phyloP scores from a whole-genome alignment of 2,888 invertebrate genomes.

The Lumbricus terrestris region DNA sequence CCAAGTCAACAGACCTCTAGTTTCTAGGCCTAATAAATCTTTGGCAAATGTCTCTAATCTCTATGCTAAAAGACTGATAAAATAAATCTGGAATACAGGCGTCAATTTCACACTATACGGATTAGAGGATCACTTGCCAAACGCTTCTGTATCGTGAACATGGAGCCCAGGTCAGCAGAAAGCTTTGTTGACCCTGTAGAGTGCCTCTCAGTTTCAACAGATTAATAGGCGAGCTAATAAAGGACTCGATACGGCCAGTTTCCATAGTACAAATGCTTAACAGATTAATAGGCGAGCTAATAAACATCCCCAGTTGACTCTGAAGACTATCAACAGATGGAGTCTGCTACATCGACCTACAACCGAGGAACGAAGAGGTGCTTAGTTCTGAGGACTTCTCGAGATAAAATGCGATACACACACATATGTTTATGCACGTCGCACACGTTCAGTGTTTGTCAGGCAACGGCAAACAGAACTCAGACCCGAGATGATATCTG shows the following conservation, averaged over 20 bases:
- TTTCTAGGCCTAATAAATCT: background rate
- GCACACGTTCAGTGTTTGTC: background rate
- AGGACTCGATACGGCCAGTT: too few species aligned
- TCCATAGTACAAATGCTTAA: too few species aligned
- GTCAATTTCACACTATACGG: background rate
- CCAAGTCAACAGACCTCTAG: background rate
- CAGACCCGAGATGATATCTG: background rate
- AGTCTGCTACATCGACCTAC: background rate
- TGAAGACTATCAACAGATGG: too few species aligned
- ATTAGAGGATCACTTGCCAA: background rate
- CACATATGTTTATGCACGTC: background rate
- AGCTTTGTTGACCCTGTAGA: background rate
- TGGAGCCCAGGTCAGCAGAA: background rate
- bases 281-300: too few species aligned
- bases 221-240: background rate
- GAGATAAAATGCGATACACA: background rate
- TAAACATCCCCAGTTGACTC: too few species aligned
- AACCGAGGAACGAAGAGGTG: background rate
- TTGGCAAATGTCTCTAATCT: background rate
- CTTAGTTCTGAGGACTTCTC: background rate
- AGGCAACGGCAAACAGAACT: background rate
- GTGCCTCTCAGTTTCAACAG: background rate
- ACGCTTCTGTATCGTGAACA: background rate
- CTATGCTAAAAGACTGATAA: background rate
- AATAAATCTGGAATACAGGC: background rate